Evolutionary conservation across 2,797 vertebrate genomes (phyloP).

Genomic region (Mionectes olivaceus): DNA sequence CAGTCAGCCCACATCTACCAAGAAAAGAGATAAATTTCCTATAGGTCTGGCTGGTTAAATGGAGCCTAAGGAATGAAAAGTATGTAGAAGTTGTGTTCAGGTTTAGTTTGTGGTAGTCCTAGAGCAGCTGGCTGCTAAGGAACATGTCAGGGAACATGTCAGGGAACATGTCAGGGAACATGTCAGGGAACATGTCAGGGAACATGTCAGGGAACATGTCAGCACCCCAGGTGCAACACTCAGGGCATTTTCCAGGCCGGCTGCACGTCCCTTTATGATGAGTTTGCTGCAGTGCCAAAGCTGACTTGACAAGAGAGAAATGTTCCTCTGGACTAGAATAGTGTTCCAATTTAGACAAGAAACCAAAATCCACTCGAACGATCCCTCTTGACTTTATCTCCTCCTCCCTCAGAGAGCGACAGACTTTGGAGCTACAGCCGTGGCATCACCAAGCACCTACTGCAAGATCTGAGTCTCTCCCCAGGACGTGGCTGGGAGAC

Average conservation of each 20-base stretch:
- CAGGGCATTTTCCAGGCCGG: background rate
- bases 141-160: background rate
- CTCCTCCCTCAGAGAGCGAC: background rate
- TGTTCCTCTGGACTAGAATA: background rate
- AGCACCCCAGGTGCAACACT: background rate
- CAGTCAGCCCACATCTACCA: background rate
- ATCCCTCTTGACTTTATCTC: background rate
- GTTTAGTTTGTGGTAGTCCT: background rate
- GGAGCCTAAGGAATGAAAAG: background rate
- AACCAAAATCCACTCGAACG: background rate
- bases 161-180: background rate
- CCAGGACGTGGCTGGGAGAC: background rate
- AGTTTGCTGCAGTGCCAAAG: background rate
- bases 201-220: background rate
- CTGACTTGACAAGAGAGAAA: background rate
- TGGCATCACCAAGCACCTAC: background rate
- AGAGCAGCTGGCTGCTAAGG: background rate
- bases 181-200: background rate
- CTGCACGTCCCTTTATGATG: background rate
- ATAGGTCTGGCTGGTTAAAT: background rate
- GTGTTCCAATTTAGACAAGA: background rate
- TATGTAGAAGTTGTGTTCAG: background rate
- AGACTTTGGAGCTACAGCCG: background rate
- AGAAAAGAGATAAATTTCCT: background rate
- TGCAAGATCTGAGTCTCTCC: background rate